Base-by-base conservation (phyloP, 2,113 vertebrate genomes). In the Rhabdornis inornatus region DNA sequence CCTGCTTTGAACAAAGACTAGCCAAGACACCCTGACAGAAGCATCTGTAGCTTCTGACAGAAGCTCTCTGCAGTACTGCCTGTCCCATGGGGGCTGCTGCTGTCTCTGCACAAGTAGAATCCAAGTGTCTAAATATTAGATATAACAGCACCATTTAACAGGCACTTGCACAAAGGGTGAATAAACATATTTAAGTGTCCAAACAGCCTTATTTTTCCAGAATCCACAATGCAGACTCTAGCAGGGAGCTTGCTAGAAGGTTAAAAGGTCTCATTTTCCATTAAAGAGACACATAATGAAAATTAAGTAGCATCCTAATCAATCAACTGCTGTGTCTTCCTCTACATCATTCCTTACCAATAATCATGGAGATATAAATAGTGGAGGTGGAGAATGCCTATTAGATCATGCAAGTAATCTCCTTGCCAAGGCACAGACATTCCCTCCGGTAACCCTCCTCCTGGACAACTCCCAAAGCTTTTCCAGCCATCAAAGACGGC, bases 171-270 rank as follows among this genome's bases (percentile, higher is more conserved):
- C 72, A 71, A 95, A 94, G 79, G 59, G 59, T 90, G 83, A 96
- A 75, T 63, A 96, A 71, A 40, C 27, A 75, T 40, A 2, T 14
- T 60, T 60, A 68, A 79, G 39, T 76, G 76, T 84, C 76, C 91
- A 82, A 94, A 82, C 74, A 94, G 66, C 72, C 87, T 72, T 9
- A 77, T 92, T 96, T 92, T 94, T 92, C 64, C 31, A 92, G 87
- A 96, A 91, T 68, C 80, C 14, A 14, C 68, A 78, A 57, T 50
- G 79, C 89, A 77, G 33, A 64, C 77, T 96, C 88, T 72, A 96
- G 86, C 24, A 7, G 71, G 65, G 56, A 55, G 49, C 63, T 91
- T 87, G 56, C 52, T 37, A 35, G n/a, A 79, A 16, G 4, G 37
- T 79, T 90, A 85, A 85, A 91, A 90, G 53, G 42, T 39, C 61